Conservation (phyloP, 2,888 invertebrate species). For the Mimumesa dahlbomi region DNA sequence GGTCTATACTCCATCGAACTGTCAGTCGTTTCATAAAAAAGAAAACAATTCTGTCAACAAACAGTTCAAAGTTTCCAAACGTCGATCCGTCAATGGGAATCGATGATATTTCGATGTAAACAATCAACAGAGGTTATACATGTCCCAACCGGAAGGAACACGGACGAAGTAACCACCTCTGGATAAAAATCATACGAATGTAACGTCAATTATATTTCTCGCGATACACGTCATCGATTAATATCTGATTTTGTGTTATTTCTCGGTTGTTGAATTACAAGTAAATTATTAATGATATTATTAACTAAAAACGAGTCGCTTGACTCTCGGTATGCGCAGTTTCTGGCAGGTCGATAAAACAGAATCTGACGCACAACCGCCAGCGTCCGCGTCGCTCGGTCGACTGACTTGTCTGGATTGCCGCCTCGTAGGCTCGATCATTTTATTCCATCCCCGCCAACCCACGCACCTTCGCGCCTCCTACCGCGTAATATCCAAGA, state of each 20-base stretch:
- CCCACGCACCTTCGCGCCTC: not conserved
- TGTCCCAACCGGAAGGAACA: no score
- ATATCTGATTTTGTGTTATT: not conserved
- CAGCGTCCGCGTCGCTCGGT: conserved; percentile 59
- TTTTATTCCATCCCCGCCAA: conserved; percentile 54
- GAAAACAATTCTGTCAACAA: not conserved
- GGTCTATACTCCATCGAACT: no score
- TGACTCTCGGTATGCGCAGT: not conserved
- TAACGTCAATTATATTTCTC: not conserved
- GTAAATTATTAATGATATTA: no score
- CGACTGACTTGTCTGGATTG: conserved; percentile 66
- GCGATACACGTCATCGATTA: conserved; percentile 16
- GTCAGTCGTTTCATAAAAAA: no score
- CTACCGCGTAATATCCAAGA: no score
- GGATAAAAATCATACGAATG: no score
- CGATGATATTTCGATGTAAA: no score
- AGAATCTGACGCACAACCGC: conserved; percentile 51
- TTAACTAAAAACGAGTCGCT: no score
- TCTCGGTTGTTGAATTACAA: no score
- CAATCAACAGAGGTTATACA: not conserved
- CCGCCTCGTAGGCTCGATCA: conserved; percentile 44
- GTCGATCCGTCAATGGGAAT: no score
- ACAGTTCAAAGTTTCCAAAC: no score
- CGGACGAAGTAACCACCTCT: no score
- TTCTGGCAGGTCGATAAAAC: not conserved